Conservation (phyloP, 1,140 invertebrate genomes). For the Eubasilissa regina region DNA sequence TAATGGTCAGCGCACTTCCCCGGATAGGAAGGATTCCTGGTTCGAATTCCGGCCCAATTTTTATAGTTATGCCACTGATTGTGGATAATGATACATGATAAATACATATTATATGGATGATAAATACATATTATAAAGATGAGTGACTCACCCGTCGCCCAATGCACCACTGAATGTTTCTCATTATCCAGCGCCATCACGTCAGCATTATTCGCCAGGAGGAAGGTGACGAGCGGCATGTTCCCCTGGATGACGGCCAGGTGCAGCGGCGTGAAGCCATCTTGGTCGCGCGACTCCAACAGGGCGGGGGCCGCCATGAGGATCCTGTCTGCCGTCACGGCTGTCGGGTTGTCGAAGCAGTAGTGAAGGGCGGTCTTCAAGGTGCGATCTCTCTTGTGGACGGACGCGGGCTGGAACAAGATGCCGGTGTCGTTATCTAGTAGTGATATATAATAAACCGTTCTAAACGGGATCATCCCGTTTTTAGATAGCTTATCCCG, state of each 20-base stretch:
- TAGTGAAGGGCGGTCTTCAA: constrained; percentile 94
- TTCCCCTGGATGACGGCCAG: constrained; percentile 94
- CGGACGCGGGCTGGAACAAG: constrained; percentile 73
- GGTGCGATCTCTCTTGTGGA: constrained; percentile 82
- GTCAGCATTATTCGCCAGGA: constrained; percentile 88
- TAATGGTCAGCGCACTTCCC: too few species aligned
- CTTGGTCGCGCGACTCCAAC: constrained; percentile 87
- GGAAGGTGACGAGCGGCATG: constrained; percentile 84
- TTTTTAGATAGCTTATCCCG: too few species aligned
- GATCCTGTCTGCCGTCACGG: constrained; percentile 77
- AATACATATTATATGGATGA: too few species aligned
- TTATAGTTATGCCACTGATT: too few species aligned
- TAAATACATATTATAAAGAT: too few species aligned
- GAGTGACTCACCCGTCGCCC: constrained; percentile 89
- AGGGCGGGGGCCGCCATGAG: constrained; percentile 85
- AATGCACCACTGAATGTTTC: constrained; percentile 96
- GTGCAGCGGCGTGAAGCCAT: constrained; percentile 95
- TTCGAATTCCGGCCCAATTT: too few species aligned
- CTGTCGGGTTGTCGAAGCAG: constrained; percentile 82
- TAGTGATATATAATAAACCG: too few species aligned
- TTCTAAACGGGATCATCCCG: too few species aligned
- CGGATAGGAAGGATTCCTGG: too few species aligned
- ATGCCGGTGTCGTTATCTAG: background rate
- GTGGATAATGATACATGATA: too few species aligned
- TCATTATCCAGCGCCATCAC: constrained; percentile 93